phyloP scores from a whole-genome alignment of 2,888 invertebrate genomes.

The Candidula unifasciata region DNA sequence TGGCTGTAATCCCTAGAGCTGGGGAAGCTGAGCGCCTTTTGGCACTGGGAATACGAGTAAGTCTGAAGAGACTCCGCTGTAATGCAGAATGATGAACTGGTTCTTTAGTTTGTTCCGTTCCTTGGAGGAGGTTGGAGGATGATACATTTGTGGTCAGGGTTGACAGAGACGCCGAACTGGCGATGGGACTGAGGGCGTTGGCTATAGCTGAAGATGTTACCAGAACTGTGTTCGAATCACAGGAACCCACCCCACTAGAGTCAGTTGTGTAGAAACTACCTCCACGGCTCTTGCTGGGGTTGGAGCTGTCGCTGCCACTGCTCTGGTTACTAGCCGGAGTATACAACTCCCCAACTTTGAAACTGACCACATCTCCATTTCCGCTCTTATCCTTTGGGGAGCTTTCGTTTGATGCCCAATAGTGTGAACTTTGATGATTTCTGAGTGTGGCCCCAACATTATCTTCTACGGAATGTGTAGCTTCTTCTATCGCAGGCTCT shows the following conservation, averaged over 20 bases:
- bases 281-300: conserved; percentile 79
- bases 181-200: conserved; percentile 88
- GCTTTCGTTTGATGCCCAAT: not conserved
- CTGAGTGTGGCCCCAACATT: not conserved
- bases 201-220: not conserved
- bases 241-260: conserved; percentile 87
- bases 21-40: conserved; percentile 63
- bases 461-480: conserved; percentile 4
- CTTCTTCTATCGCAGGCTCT: not conserved
- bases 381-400: conserved; percentile 14
- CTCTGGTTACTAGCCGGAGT: conserved; percentile 51
- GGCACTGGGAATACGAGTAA: conserved; percentile 73
- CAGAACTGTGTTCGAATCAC: conserved; percentile 82
- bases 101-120: conserved; percentile 64
- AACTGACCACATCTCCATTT: conserved; percentile 43
- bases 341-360: conserved; percentile 49
- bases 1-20: conserved; percentile 54
- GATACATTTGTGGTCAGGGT: conserved; percentile 51
- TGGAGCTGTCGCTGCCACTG: conserved; percentile 73
- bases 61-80: conserved; percentile 70
- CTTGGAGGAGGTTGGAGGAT: conserved; percentile 30
- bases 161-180: conserved; percentile 84
- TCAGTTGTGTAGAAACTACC: conserved; percentile 85
- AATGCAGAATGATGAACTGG: conserved; percentile 76
- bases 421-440: not conserved